Percentiles rank a stretch among this genome's conserved stretches.
phyloP scores from a whole-genome alignment of 2,113 vertebrate genomes.

The Scartelaos histophorus region DNA sequence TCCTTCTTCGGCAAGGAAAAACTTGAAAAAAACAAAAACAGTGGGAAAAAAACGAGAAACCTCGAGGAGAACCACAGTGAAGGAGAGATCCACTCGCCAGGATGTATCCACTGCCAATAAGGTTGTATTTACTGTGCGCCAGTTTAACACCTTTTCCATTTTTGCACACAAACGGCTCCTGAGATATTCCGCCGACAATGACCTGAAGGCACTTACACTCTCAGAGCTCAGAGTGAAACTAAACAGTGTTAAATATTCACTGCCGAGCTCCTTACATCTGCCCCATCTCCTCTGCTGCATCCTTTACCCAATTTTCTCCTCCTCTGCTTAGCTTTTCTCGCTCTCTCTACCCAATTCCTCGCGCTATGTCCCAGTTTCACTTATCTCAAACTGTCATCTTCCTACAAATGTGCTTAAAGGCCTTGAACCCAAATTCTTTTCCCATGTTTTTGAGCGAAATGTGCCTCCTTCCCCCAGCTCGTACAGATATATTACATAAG shows the following conservation, averaged over 20 bases:
- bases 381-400: conserved; percentile 3
- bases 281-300: conserved; percentile 16
- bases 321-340: too few relatives aligned
- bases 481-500: too few relatives aligned
- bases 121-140: background rate
- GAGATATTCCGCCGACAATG: conserved; percentile 20
- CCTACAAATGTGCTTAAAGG: conserved; percentile 9
- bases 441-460: too few relatives aligned
- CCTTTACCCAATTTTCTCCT: conserved; percentile 10
- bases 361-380: conserved; percentile 27
- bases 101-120: too few relatives aligned
- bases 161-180: background rate
- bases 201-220: conserved; percentile 36
- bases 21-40: too few relatives aligned
- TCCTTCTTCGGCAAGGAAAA: too few relatives aligned
- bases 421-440: too few relatives aligned
- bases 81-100: too few relatives aligned
- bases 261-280: conserved; percentile 16
- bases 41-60: too few relatives aligned
- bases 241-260: conserved; percentile 67
- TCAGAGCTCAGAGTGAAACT: conserved; percentile 44
- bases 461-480: too few relatives aligned
- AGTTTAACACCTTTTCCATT: background rate
- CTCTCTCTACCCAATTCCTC: conserved; percentile 23
- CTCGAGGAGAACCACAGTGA: too few relatives aligned